These are phyloP conservation scores for Ptychobarbus kaznakovi DNA, from an alignment of 2,797 vertebrate species.

Conservation along the genomic window DNA sequence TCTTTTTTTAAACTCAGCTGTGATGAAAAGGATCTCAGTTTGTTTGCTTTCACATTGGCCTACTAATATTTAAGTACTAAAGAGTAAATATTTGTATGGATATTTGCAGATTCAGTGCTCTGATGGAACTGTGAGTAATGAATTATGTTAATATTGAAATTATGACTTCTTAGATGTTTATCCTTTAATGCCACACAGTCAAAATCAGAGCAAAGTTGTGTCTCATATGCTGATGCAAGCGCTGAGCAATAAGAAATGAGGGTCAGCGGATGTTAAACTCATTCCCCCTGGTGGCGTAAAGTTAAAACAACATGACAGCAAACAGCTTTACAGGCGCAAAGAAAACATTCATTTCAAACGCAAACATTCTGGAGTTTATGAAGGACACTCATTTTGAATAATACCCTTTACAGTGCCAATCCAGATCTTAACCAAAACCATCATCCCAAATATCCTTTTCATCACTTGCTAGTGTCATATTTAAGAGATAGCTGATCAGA, in stretches of 20 bases:
- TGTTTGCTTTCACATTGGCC: not conserved
- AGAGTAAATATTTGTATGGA: not conserved
- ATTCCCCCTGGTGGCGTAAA: conserved; percentile 54
- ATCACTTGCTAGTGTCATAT: conserved; percentile 12
- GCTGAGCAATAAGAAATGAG: conserved; percentile 45
- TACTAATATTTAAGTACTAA: not conserved
- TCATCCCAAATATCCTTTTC: conserved; percentile 16
- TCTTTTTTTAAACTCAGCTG: conserved; percentile 8
- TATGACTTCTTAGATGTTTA: not conserved
- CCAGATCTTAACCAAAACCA: not conserved
- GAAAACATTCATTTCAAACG: not conserved
- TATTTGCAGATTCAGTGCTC: not conserved
- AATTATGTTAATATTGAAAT: not conserved
- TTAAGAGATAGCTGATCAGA: not conserved
- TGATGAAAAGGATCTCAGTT: conserved; percentile 10
- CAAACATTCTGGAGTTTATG: not conserved
- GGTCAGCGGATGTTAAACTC: not conserved
- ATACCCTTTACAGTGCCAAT: not conserved
- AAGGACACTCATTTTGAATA: not conserved
- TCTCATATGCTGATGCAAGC: conserved; percentile 61
- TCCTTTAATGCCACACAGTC: conserved; percentile 12
- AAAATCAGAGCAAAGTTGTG: conserved; percentile 6
- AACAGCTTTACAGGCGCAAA: not conserved
- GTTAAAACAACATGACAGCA: conserved; percentile 30
- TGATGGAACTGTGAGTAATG: not conserved